Evolutionary conservation across 2,888 invertebrate species (phyloP).

Genomic region (Ophion ventricosus): DNA sequence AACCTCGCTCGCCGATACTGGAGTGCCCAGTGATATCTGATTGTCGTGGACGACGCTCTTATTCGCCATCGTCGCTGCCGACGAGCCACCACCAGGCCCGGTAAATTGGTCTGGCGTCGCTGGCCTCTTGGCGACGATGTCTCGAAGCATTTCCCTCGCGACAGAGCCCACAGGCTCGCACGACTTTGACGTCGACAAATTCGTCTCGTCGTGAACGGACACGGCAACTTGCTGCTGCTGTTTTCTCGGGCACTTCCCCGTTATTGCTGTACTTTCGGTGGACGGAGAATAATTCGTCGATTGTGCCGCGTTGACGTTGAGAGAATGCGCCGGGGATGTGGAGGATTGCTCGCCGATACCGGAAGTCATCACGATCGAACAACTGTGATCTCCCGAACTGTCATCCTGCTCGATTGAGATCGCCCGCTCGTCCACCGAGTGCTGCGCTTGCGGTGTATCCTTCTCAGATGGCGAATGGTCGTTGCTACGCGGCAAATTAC

Average conservation of each 20-base stretch:
- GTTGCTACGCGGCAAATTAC: constrained; percentile 72
- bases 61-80: constrained; percentile 71
- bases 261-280: background rate
- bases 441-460: constrained; percentile 66
- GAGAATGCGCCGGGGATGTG: constrained; percentile 66
- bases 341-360: constrained; percentile 59
- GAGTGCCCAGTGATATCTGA: constrained; percentile 81
- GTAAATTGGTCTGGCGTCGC: constrained; percentile 42
- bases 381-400: constrained; percentile 78
- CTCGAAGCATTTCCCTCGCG: constrained; percentile 68
- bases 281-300: background rate
- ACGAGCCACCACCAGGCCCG: background rate
- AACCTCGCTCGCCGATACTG: constrained; percentile 85
- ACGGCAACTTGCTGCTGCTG: constrained; percentile 73
- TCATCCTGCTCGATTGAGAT: constrained; percentile 71
- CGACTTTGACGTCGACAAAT: constrained; percentile 70
- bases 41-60: constrained; percentile 84
- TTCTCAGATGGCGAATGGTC: constrained; percentile 55
- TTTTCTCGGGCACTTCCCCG: constrained; percentile 15
- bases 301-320: constrained; percentile 19
- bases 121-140: constrained; percentile 63
- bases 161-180: constrained; percentile 65
- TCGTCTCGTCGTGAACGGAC: constrained; percentile 79
- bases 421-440: constrained; percentile 24
- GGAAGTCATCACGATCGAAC: constrained; percentile 68